Conservation (phyloP, 92 coral and sea anemone genomes). For the Hydrozoanthus gracilis region DNA sequence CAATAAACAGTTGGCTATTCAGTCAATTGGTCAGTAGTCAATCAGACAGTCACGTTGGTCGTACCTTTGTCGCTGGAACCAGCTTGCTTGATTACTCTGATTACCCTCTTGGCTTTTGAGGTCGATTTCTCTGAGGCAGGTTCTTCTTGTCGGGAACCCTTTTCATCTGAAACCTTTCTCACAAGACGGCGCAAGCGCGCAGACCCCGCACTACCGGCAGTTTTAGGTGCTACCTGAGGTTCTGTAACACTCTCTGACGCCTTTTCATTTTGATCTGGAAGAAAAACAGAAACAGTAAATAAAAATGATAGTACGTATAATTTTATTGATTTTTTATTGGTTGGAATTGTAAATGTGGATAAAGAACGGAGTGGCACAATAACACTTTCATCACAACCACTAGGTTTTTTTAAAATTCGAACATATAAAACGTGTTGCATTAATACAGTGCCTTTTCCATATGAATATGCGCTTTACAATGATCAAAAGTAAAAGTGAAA, state of each 20-base stretch:
- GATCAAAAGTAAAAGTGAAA: too few relatives aligned
- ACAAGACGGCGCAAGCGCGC: conserved; percentile 7
- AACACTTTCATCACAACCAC: too few relatives aligned
- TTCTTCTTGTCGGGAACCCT: neutral
- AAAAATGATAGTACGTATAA: neutral
- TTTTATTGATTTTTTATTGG: neutral
- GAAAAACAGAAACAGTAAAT: neutral
- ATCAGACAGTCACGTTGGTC: too few relatives aligned
- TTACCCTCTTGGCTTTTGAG: conserved; percentile 6
- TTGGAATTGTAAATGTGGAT: too few relatives aligned
- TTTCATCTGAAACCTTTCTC: conserved; percentile 21
- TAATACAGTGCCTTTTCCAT: too few relatives aligned
- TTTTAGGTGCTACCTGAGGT: neutral
- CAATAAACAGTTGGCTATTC: too few relatives aligned
- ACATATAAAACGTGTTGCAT: too few relatives aligned
- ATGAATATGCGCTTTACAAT: too few relatives aligned
- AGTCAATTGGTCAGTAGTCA: too few relatives aligned
- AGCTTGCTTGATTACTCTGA: conserved; percentile 32
- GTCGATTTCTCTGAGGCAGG: conserved; percentile 7
- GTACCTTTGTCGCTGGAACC: conserved; percentile 24
- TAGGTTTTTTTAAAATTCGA: too few relatives aligned
- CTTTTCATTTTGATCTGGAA: conserved; percentile 3
- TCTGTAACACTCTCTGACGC: conserved; percentile 4
- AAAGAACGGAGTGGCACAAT: too few relatives aligned
- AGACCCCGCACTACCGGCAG: neutral